These are phyloP conservation scores for Lepus americanus DNA, from an alignment of 2,113 vertebrate species.

Conservation along the genomic window DNA sequence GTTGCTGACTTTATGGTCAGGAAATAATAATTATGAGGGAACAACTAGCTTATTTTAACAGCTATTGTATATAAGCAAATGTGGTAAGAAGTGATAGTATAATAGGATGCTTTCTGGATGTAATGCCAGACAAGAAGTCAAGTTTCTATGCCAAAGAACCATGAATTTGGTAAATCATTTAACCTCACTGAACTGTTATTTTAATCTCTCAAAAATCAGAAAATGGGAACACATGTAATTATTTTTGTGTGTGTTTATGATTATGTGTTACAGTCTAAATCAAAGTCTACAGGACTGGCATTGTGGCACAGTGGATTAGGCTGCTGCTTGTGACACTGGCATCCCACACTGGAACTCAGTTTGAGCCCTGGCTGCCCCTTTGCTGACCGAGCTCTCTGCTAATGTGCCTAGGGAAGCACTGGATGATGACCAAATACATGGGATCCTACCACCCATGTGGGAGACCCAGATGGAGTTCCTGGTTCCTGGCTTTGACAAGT, in stretches of 20 bases:
- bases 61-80: slow-evolving; percentile 11
- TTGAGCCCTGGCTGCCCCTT: too few species aligned
- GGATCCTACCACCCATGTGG: too few species aligned
- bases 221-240: not conserved
- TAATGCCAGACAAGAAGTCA: not conserved
- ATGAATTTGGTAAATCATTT: not conserved
- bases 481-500: too few species aligned
- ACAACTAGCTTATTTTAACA: slow-evolving; percentile 25
- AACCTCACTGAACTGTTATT: not conserved
- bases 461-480: too few species aligned
- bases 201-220: not conserved
- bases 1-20: slow-evolving; percentile 33
- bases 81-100: not conserved
- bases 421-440: too few species aligned
- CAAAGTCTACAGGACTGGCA: not conserved
- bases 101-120: not conserved
- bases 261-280: not conserved
- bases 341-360: too few species aligned
- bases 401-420: too few species aligned
- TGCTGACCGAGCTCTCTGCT: too few species aligned
- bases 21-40: slow-evolving; percentile 27
- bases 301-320: too few species aligned
- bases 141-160: not conserved
- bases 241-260: not conserved
- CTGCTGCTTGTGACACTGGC: too few species aligned